These are phyloP conservation scores for Rhodinocichla rosea DNA, from an alignment of 2,113 vertebrate species.

Conservation along the genomic window DNA sequence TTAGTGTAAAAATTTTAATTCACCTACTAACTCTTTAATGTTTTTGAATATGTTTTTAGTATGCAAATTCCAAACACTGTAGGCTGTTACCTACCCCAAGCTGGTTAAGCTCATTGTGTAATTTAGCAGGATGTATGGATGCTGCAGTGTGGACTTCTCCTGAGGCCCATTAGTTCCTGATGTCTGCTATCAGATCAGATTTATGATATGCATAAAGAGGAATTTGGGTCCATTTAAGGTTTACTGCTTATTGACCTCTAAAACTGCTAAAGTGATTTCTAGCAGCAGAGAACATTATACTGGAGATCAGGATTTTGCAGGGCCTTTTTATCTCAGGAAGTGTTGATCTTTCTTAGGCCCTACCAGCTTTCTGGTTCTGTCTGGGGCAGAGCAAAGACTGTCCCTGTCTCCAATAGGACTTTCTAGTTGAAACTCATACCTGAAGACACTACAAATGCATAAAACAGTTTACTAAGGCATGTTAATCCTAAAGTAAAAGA, in stretches of 20 bases:
- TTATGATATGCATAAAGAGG: background rate
- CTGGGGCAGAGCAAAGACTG: background rate
- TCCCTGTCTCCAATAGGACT: background rate
- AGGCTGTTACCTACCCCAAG: background rate
- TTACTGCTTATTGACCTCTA: conserved; percentile 12
- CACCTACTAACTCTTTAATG: background rate
- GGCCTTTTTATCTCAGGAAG: background rate
- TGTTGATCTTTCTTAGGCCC: background rate
- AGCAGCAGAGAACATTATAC: background rate
- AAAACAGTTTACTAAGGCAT: background rate
- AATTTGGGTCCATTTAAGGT: background rate
- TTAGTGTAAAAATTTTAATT: background rate
- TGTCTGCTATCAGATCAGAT: conserved; percentile 1
- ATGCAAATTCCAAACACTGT: background rate
- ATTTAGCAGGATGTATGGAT: background rate
- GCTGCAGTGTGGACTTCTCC: background rate
- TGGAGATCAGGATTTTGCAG: background rate
- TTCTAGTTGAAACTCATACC: background rate
- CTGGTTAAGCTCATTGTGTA: background rate
- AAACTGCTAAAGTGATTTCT: conserved; percentile 3
- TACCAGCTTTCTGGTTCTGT: background rate
- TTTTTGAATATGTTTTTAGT: background rate
- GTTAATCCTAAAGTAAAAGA: background rate
- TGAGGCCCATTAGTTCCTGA: background rate
- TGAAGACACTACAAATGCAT: background rate